Evolutionary conservation across 2,113 vertebrate species (phyloP), one percentile per base, ranked within the genome.

Genomic region (Xiphophorus hellerii): DNA sequence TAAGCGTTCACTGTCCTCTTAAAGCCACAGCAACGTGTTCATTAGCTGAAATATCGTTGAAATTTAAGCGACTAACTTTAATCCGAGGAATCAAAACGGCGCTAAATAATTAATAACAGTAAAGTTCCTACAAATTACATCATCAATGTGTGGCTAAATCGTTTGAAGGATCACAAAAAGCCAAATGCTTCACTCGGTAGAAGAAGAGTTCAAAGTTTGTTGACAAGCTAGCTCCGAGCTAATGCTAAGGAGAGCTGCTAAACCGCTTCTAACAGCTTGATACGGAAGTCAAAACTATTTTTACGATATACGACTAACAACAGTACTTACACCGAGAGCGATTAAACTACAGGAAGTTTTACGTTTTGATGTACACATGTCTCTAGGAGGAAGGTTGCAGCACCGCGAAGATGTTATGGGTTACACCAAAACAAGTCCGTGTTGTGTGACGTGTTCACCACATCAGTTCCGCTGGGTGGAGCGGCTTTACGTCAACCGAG

Each of bases 361-460:
- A 5, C 27, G 65, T 44, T 37, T 71, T 60, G 29, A 62, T 33
- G 74, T 11, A 70, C 84, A 89, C 89, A 89, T 90, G 85, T 84
- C 77, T 73, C 2, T 4, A 17, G 20, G 37, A 5, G 39, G 63
- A 27, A 69, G 61, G 42, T 71, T 61, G 13, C 4, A 82, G 58
- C 44, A 7, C 66, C 30, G 27, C 31, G 39, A 48, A 31, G 54
- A 69, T 92, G 88, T 93, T 90, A 58, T 91, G 91, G 92, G 91
- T 90, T 71, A 31, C 92, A 92, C 28, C 76, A 85, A 91, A 92
- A 92, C 62, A 88, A 8, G n/a, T 83, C 87, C 93, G 87, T 67
- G 35, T 0, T 13, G 62, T 13, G 2, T 0, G 2, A 33, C 37
- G 25, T 2, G 15, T n/a, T 22, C 2, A 2, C 25, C 2, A 3